phyloP scores from a whole-genome alignment of 2,113 vertebrate species.

The Columba livia region DNA sequence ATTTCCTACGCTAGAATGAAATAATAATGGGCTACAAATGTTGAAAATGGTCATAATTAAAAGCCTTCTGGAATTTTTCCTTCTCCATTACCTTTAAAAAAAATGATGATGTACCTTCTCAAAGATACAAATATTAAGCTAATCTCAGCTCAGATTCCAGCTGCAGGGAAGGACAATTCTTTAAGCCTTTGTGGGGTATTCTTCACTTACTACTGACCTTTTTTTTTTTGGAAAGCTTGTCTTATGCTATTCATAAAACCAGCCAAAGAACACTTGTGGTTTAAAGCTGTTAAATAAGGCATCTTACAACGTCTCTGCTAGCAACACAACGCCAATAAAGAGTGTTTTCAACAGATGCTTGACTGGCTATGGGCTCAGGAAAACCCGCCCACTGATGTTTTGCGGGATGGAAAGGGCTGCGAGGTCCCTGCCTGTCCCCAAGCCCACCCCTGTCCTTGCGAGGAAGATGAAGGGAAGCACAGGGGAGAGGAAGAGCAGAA shows the following conservation, averaged over 20 bases:
- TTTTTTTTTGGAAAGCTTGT: neutral
- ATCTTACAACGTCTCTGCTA: neutral
- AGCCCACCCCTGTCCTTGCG: neutral
- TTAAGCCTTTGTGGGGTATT: neutral
- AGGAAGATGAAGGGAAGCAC: conserved; percentile 34
- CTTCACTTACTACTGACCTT: neutral
- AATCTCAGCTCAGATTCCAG: neutral
- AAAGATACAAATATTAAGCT: neutral
- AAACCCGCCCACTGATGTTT: neutral
- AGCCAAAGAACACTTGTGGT: conserved; percentile 28
- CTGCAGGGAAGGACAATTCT: neutral
- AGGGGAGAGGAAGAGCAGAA: conserved; percentile 17
- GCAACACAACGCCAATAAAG: conserved; percentile 2
- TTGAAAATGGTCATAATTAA: neutral
- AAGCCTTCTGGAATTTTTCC: neutral
- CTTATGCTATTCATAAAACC: neutral
- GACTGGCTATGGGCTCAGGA: neutral
- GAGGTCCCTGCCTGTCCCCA: neutral
- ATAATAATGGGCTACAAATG: neutral
- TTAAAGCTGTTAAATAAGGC: conserved; percentile 4
- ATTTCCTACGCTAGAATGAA: neutral
- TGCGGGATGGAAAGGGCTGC: neutral
- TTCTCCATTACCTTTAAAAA: neutral
- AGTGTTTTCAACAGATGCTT: conserved; percentile 17
- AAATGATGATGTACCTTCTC: neutral